These are phyloP conservation scores for Pelobates fuscus DNA, from an alignment of 2,113 vertebrate genomes.

Conservation along the genomic window DNA sequence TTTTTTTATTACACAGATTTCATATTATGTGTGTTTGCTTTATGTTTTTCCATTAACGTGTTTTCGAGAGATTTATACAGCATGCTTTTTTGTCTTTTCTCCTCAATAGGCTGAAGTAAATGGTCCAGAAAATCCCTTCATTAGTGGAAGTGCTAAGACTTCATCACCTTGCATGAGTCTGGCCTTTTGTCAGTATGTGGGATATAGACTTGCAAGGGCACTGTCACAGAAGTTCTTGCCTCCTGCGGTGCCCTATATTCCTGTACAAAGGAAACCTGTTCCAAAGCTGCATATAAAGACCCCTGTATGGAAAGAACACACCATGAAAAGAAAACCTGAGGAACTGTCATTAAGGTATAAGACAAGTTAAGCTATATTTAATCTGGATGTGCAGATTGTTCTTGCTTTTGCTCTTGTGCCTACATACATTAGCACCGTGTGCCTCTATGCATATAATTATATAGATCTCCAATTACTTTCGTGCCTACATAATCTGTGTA, in stretches of 20 bases:
- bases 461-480: no score
- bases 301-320: background rate
- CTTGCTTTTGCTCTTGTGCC: no score
- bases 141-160: conserved; percentile 46
- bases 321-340: conserved; percentile 34
- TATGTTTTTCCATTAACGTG: no score
- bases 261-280: conserved; percentile 26
- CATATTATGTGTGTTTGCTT: no score
- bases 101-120: conserved; percentile 59
- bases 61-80: fast-evolving
- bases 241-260: background rate
- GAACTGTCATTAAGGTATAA: conserved; percentile 27
- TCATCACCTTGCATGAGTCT: conserved; percentile 23
- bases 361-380: background rate
- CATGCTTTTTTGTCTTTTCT: conserved; percentile 16
- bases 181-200: conserved; percentile 39
- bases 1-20: no score
- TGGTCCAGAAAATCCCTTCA: conserved; percentile 51
- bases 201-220: conserved; percentile 51
- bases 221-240: conserved; percentile 58
- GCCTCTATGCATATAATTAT: no score
- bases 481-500: no score
- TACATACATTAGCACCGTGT: no score
- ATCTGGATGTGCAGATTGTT: no score
- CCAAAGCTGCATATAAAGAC: background rate